Evolutionary conservation across 30 jellyfish, hydroid and myxozoan species (phyloP).

Genomic region (Aurelia coerulea): DNA sequence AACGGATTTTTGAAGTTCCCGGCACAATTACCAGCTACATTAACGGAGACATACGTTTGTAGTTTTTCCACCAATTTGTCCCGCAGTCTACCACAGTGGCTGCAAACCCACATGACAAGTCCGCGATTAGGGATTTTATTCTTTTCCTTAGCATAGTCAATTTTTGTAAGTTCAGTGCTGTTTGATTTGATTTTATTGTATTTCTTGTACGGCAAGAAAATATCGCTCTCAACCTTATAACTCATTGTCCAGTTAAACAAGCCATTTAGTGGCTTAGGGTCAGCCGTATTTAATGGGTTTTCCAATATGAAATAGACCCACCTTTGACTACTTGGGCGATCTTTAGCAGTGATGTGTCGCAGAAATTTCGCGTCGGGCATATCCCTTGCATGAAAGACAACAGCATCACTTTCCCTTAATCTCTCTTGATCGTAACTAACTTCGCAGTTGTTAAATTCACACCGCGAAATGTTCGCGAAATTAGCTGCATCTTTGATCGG

Average conservation of each 20-base stretch:
- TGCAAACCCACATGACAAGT: constrained; percentile 62
- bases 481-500: constrained; percentile 50
- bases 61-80: constrained; percentile 35
- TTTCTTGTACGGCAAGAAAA: constrained; percentile 50
- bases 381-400: constrained; percentile 92
- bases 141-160: constrained; percentile 50
- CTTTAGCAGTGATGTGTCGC: constrained; percentile 4
- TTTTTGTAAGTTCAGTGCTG: constrained; percentile 8
- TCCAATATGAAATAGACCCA: constrained; percentile 95
- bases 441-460: constrained; percentile 72
- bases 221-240: constrained; percentile 58
- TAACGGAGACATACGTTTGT: constrained; percentile 26
- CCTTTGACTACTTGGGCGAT: constrained; percentile 67
- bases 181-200: constrained; percentile 1
- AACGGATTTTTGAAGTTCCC: neutral
- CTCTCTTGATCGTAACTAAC: constrained; percentile 71
- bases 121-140: constrained; percentile 8
- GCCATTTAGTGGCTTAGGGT: constrained; percentile 70
- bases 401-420: constrained; percentile 80
- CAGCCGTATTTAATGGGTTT: constrained; percentile 83
- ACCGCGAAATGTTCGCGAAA: constrained; percentile 32
- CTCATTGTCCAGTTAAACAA: constrained; percentile 88
- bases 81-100: constrained; percentile 68
- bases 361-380: constrained; percentile 71
- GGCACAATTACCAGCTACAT: constrained; percentile 76